Base-by-base conservation (phyloP, 2,888 invertebrate species). In the Latrodectus hesperus region DNA sequence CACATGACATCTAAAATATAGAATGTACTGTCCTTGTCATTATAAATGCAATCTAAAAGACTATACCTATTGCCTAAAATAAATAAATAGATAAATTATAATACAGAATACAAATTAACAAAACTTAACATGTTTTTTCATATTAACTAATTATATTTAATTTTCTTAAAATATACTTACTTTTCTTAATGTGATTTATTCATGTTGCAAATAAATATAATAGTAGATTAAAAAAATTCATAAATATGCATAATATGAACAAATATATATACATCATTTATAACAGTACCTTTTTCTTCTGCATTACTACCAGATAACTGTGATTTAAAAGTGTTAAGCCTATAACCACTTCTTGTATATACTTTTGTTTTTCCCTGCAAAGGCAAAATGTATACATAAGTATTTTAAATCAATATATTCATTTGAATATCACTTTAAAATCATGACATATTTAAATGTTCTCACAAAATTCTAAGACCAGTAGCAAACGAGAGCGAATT, bases 11-110 rank as follows among this genome's bases (percentile, higher is more conserved):
- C 99, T 81, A 99, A 92, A 0, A 97, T 94, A 92, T 95, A 97
- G 92, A 95, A 95, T 6, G 94, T 94, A 80, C 94, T 94, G 9
- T 92, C 92, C 0, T 92, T 91, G 79, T 94, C 94, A 84, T 94
- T 93, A 93, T 94, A 96, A 89, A 99, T 94, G 91, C 98, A 96
- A 92, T 99, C 99, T 16, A 99, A 92, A 67, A 98, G 94, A 72
- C 95, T 95, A 90, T 94, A 89, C 9, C 22, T 78, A 76, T 9
- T 11, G 79, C 38, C 80, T 88, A 16, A 51, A 71, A 65, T 52
- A n/a, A 14, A 55, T 60, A 78, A 11, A 68, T 5, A 71, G 38
- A n/a, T 79, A 80, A 49, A 51, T 67, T 81, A 60, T 8, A 49
- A 22, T 16, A 72, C 5, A 49, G 49, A 72, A 51, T 1, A 38